Evolutionary conservation across 2,888 invertebrate species (phyloP), one percentile per base, ranked within the genome.

Genomic region (Rotaria magnacalcarata): DNA sequence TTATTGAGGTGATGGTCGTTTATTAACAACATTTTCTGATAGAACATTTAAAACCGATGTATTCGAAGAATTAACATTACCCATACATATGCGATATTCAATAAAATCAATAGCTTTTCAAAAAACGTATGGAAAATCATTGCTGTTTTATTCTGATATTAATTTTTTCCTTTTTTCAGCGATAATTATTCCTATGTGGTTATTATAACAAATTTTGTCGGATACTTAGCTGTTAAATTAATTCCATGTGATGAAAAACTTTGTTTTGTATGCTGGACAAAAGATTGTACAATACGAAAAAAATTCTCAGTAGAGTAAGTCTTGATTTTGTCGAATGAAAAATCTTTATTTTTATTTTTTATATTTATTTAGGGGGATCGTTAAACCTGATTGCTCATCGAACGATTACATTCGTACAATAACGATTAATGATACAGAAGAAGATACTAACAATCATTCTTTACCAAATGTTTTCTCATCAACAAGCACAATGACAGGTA

Each of bases 21-120:
- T 80, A 80, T 80, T 80, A 24, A 80, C 80, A 47, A 24, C 47
- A 80, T 80, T 80, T 80, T n/a, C 47, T 47, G 80, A 80, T 47
- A 43, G 0, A 41, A 47, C 80, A 24, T 80, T 80, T 80, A 10
- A 47, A 80, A 80, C 80, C 24, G 34, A 24, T 24, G 47, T 47
- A 24, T 80, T 47, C 11, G 80, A 80, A 47, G 80, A 80, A 80
- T 80, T 80, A 47, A 80, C 11, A 24, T 80, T 47, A n/a, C n/a
- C 80, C 8, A 10, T 47, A 14, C 24, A 80, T n/a, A 80, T 80
- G 47, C 80, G 47, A 4, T 24, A 80, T 80, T 43, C 43, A 24
- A 80, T 80, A 47, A 80, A 80, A 80, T 80, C 80, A 14, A 47
- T 80, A 14, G 47, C 80, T 19, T 21, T 24, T 47, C 6, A 80